These are phyloP conservation scores for Nothocercus julius DNA, from an alignment of 2,113 vertebrate species.

Conservation along the genomic window DNA sequence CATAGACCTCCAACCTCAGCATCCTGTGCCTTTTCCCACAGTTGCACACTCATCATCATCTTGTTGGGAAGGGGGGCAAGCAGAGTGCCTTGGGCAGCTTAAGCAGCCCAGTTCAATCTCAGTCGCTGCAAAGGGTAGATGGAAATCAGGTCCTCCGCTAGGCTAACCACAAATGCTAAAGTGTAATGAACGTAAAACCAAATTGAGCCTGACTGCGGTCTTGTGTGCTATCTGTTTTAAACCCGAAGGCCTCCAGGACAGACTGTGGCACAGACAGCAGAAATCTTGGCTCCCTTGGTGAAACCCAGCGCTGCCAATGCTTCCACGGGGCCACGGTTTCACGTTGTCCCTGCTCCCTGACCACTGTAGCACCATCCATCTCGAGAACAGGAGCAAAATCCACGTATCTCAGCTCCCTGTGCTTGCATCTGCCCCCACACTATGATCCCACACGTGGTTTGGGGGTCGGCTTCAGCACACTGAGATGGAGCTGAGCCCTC, in stretches of 20 bases:
- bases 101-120: neutral
- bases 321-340: neutral
- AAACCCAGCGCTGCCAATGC: neutral
- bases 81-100: neutral
- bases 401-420: neutral
- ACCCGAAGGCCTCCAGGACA: neutral
- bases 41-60: neutral
- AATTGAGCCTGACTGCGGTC: neutral
- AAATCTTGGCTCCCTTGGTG: neutral
- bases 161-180: neutral
- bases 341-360: neutral
- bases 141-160: neutral
- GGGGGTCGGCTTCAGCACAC: neutral
- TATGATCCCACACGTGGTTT: neutral
- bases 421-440: neutral
- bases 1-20: slow-evolving; percentile 1
- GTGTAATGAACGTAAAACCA: neutral
- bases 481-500: rapidly evolving
- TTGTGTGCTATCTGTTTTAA: neutral
- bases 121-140: neutral
- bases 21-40: neutral
- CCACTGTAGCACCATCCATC: neutral
- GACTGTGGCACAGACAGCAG: neutral
- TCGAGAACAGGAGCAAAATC: neutral
- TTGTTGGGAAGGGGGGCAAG: neutral